Evolutionary conservation across 2,797 vertebrate species (phyloP).

Genomic region (Danio aesculapii): DNA sequence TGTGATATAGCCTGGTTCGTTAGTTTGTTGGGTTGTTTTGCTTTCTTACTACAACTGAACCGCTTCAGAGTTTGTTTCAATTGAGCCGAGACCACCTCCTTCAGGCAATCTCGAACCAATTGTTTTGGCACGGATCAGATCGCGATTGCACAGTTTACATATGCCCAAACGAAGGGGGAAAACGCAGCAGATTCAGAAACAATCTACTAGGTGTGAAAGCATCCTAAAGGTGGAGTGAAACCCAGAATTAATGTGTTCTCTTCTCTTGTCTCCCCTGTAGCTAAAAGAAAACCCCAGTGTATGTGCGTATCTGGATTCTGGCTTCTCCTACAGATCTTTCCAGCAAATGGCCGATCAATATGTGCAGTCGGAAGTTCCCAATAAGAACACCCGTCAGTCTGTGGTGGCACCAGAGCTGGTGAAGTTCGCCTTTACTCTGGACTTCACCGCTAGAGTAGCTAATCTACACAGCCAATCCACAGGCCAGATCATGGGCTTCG

Average conservation of each 20-base stretch:
- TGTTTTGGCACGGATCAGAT: too few species aligned
- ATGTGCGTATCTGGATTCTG: slow-evolving; percentile 75
- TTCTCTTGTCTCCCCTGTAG: slow-evolving; percentile 73
- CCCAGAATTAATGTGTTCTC: not conserved
- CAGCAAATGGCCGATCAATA: slow-evolving; percentile 84
- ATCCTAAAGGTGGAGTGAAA: too few species aligned
- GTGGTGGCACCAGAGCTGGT: slow-evolving; percentile 75
- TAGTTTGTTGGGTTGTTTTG: too few species aligned
- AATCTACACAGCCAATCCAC: slow-evolving; percentile 79
- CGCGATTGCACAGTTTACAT: too few species aligned
- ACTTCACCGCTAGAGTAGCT: slow-evolving; percentile 83
- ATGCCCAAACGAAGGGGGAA: too few species aligned
- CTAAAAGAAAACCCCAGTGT: slow-evolving; percentile 80
- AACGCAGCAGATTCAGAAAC: too few species aligned
- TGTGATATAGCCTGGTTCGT: too few species aligned
- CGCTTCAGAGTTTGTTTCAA: too few species aligned
- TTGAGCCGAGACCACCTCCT: too few species aligned
- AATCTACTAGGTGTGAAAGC: too few species aligned
- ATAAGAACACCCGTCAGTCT: slow-evolving; percentile 48
- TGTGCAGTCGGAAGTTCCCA: slow-evolving; percentile 61
- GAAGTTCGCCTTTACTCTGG: slow-evolving; percentile 83
- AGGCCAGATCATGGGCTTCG: slow-evolving; percentile 85
- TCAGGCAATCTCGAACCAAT: too few species aligned
- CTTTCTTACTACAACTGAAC: too few species aligned
- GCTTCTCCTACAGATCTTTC: slow-evolving; percentile 87